Base-by-base conservation (phyloP, 2,797 vertebrate genomes). In the Acanthurus leucopareius region DNA sequence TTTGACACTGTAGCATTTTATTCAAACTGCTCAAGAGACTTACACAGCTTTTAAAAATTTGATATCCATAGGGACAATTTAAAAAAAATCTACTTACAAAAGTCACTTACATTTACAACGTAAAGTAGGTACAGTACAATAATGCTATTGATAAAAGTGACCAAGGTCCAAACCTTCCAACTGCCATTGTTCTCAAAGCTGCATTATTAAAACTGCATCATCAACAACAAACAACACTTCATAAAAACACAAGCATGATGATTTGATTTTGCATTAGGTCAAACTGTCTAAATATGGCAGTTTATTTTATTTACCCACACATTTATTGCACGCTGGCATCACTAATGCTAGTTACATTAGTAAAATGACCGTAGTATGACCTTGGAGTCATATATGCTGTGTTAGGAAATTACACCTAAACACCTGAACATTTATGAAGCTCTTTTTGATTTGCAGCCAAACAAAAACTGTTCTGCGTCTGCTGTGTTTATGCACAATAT, bases 401-500 rank as follows among this genome's bases (percentile, higher is more conserved):
- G 59, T 53, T 56, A 38, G 9, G 10, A 63, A 64, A 32, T 35
- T 22, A 6, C 52, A 25, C n/a, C 61, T 51, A 35, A 35, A 35
- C 32, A 35, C 32, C 32, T 14, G 45, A 22, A 3, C 45, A 19
- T 42, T 73, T 63, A n/a, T 49, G 47, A 47, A 35, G 22, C 25
- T 63, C 4, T 44, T 35, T 48, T 17, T 75, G 7, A 62, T 58
- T 20, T 52, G 22, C n/a, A 62, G 17, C 14, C 44, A 52, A 69
- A 54, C 38, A 25, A 2, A 2, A 16, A 35, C 32, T 22, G 13
- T 38, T 59, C 49, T 28, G 17, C 64, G 17, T 10, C n/a, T 15
- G 47, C 59, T 15, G 28, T 16, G 10, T 25, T 48, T 28, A 44
- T 20, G 42, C 14, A 48, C 58, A 40, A 61, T 42, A 40, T 14